Evolutionary conservation across 2,888 invertebrate species (phyloP).

Genomic region (Lycocerus yunnanus): DNA sequence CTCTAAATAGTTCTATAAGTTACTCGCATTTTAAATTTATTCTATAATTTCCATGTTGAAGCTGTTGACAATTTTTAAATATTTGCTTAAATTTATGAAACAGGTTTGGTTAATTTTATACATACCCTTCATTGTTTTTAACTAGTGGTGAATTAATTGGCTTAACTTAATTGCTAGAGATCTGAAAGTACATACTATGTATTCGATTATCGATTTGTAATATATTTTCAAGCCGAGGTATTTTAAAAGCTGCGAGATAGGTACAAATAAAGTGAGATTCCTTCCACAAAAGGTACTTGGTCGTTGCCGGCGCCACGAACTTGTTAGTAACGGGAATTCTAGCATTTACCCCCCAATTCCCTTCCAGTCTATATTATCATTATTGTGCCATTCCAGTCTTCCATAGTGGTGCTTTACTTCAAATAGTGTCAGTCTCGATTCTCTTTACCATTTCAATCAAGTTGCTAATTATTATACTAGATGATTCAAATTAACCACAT

Average conservation of each 20-base stretch:
- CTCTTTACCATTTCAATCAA: not conserved
- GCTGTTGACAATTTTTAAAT: not conserved
- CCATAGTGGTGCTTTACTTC: constrained; percentile 12
- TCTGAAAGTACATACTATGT: not conserved
- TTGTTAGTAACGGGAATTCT: constrained; percentile 41
- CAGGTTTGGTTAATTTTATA: not conserved
- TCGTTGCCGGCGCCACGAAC: constrained; percentile 42
- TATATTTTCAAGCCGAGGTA: not conserved
- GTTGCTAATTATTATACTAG: not conserved
- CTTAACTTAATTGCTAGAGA: not conserved
- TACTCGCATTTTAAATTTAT: not conserved
- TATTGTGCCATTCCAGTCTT: constrained; percentile 7
- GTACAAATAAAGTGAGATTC: constrained; percentile 33
- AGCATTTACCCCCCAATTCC: constrained; percentile 24
- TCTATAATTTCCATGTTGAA: not conserved
- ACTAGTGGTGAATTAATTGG: not conserved
- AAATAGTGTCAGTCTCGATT: not conserved
- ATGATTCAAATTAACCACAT: not conserved
- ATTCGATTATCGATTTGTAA: not conserved
- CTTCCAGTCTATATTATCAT: constrained; percentile 7
- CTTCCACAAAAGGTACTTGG: constrained; percentile 38
- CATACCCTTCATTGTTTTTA: not conserved
- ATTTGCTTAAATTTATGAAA: not conserved
- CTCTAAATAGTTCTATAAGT: not conserved
- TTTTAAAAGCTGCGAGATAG: constrained; percentile 28